A percentile compares a stretch with the other conserved stretches of the same genome.
Evolutionary conservation across 2,888 invertebrate genomes (phyloP).

Genomic region (Nebria salina): DNA sequence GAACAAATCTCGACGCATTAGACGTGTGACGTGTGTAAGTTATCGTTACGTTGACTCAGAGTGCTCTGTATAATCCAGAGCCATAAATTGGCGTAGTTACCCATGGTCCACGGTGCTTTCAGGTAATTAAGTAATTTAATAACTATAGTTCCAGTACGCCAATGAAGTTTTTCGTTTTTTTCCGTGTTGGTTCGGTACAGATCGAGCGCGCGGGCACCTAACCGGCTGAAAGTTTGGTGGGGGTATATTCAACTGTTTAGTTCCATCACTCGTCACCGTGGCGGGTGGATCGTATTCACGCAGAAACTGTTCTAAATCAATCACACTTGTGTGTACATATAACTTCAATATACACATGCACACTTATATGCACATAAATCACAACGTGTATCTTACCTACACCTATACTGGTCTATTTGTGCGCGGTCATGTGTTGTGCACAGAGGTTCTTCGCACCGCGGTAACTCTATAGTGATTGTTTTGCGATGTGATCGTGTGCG

Average conservation of each 20-base stretch:
- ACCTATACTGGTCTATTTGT: slow-evolving; percentile 10
- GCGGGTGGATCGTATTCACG: slow-evolving; percentile 43
- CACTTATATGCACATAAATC: slow-evolving; percentile 29
- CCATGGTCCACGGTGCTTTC: neutral
- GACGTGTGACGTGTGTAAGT: too few species aligned
- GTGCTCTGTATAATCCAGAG: neutral
- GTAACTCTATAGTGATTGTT: neutral
- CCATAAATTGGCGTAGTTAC: neutral
- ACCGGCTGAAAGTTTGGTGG: slow-evolving; percentile 28
- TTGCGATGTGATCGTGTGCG: neutral
- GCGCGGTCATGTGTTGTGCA: slow-evolving; percentile 24
- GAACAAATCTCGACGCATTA: too few species aligned
- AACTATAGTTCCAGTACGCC: slow-evolving; percentile 13
- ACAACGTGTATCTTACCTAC: slow-evolving; percentile 24
- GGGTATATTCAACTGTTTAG: slow-evolving; percentile 45
- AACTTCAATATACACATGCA: slow-evolving; percentile 16
- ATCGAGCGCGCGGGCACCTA: slow-evolving; percentile 50
- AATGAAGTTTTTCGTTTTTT: slow-evolving; percentile 55
- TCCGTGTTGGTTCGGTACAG: slow-evolving; percentile 56
- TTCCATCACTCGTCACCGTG: slow-evolving; percentile 43
- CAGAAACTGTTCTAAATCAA: slow-evolving; percentile 44
- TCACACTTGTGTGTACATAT: slow-evolving; percentile 33
- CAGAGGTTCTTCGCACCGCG: slow-evolving; percentile 8
- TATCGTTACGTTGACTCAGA: too few species aligned
- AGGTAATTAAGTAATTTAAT: slow-evolving; percentile 29